Conservation (phyloP, 1,140 invertebrate species). For the Drosophila equinoxialis region DNA sequence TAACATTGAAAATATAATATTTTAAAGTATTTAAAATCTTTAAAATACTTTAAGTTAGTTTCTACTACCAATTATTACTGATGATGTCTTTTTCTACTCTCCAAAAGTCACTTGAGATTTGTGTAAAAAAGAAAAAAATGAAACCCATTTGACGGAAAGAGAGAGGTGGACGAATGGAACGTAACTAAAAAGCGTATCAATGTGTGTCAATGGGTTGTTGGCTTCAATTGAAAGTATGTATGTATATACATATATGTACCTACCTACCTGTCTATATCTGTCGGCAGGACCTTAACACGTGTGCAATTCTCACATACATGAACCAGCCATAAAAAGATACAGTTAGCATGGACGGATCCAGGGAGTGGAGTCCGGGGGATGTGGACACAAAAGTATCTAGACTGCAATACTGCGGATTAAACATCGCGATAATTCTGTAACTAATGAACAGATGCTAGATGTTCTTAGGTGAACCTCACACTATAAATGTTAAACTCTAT, state of each 20-base stretch:
- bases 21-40: too few species aligned
- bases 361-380: too few species aligned
- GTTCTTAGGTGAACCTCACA: too few species aligned
- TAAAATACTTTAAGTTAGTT: background rate
- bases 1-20: too few species aligned
- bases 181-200: constrained; percentile 64
- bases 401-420: too few species aligned
- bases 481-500: too few species aligned
- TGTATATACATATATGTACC: too few species aligned
- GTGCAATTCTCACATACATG: constrained; percentile 10
- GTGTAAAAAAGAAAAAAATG: background rate
- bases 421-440: too few species aligned
- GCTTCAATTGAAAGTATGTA: constrained; percentile 54
- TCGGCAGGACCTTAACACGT: constrained; percentile 17
- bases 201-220: constrained; percentile 73
- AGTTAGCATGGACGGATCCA: too few species aligned
- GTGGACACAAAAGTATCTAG: too few species aligned
- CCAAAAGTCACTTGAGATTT: background rate
- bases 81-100: background rate
- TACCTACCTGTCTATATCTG: background rate
- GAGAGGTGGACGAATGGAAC: background rate
- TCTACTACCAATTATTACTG: background rate
- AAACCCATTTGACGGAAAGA: background rate
- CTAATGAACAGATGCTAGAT: too few species aligned
- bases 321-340: background rate